These are phyloP conservation scores for Rhinolophus sinicus DNA, from an alignment of 2,113 vertebrate species.

Conservation along the genomic window DNA sequence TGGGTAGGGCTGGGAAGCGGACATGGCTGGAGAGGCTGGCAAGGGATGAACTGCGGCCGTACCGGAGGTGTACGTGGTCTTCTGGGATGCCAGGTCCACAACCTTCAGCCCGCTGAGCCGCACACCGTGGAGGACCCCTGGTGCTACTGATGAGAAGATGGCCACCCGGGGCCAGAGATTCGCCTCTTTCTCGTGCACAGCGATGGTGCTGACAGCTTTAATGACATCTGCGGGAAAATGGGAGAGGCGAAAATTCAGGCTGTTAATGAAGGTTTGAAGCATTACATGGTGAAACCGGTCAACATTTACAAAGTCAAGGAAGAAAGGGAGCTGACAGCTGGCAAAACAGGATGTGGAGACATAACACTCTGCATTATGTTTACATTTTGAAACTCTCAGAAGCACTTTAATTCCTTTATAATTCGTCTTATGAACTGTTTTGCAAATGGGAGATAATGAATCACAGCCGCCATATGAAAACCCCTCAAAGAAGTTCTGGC, in stretches of 20 bases:
- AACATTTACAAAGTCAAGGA: not conserved
- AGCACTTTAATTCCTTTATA: not conserved
- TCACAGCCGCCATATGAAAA: not conserved
- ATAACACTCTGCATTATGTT: not conserved
- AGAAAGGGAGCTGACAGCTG: not conserved
- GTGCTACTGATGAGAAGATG: slow-evolving; percentile 51
- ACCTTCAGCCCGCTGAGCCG: slow-evolving; percentile 82
- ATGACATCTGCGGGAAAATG: slow-evolving; percentile 87
- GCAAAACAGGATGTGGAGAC: not conserved
- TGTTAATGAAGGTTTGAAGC: not conserved
- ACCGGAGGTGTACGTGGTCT: slow-evolving; percentile 85
- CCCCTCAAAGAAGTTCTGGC: not conserved
- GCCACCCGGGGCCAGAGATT: slow-evolving; percentile 84
- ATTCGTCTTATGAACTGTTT: not conserved
- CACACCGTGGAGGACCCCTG: slow-evolving; percentile 88
- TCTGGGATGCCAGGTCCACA: slow-evolving; percentile 86
- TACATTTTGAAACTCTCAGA: not conserved
- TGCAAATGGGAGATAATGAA: not conserved
- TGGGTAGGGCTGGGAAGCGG: not conserved
- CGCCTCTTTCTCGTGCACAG: slow-evolving; percentile 34
- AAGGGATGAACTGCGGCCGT: not conserved
- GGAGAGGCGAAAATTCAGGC: not conserved
- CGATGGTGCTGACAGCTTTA: slow-evolving; percentile 80
- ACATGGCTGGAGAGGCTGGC: not conserved
- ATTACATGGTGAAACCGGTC: not conserved